Evolutionary conservation across 1,140 invertebrate species (phyloP), one percentile per base, ranked within the genome.

Genomic region (Theocolax elegans): DNA sequence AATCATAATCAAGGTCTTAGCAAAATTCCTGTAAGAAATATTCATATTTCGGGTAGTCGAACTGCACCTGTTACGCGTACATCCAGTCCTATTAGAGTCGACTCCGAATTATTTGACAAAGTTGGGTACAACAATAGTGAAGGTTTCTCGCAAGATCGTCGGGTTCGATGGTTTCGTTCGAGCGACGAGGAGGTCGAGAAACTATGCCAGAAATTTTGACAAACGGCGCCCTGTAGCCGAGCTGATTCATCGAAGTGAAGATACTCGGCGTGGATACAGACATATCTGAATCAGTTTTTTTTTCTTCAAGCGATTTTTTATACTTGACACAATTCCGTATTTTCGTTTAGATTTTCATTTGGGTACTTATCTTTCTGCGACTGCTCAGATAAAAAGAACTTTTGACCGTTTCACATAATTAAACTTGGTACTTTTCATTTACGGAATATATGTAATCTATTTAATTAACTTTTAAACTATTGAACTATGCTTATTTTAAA

Each of bases 1-100:
- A 85, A 86, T 60, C 84, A 85, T 70, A 86, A 85, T 76, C 83
- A 84, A 29, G 83, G 82, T 27, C 63, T 77, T 8, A 85, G 83
- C 56, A 83, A 83, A 62, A 85, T 86, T 64, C 80, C 84, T 0
- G 71, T 83, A 21, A 74, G 82, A 46, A 83, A 74, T 51, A 72
- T 71, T 9, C 75, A 78, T 10, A 71, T 75, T 31, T 78, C 76
- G 38, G 82, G 83, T 4, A 85, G 84, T 69, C 80, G 81, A 54
- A 86, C 84, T 2, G 84, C 82, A 10, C 83, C 84, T 0, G 75
- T 79, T 0, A 86, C 83, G 0, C 77, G 84, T 54, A 83, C 83
- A 1, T 85, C 83, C 12, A 85, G 83, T 67, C 83, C 82, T 0
- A 78, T 81, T 4, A 74, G 78, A 19, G 66, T 76, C 13, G 69